These are phyloP conservation scores for Thaumetopoea pityocampa DNA, from an alignment of 1,140 invertebrate species.

Conservation along the genomic window DNA sequence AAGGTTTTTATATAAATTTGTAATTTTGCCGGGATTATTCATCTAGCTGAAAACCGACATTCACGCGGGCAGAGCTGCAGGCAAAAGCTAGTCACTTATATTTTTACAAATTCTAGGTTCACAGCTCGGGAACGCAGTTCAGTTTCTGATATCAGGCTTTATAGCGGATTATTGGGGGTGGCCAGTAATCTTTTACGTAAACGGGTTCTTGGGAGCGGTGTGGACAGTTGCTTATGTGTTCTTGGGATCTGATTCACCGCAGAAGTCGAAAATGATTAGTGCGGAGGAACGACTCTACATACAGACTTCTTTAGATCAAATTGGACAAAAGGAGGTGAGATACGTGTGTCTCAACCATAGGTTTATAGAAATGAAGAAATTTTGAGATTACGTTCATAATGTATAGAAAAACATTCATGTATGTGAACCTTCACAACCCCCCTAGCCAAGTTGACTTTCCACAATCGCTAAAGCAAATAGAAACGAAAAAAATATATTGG, in stretches of 20 bases:
- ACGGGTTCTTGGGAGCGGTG: constrained; percentile 77
- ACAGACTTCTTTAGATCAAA: constrained; percentile 57
- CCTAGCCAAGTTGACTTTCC: too few relatives aligned
- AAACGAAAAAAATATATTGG: too few relatives aligned
- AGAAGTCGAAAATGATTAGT: constrained; percentile 73
- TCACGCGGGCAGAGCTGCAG: too few relatives aligned
- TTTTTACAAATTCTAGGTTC: constrained; percentile 28
- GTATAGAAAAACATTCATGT: too few relatives aligned
- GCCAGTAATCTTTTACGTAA: constrained; percentile 83
- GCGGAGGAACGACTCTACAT: constrained; percentile 77
- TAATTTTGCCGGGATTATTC: too few relatives aligned
- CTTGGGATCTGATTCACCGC: constrained; percentile 79
- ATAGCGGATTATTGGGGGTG: constrained; percentile 76
- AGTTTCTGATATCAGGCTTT: constrained; percentile 48
- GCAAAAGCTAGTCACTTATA: too few relatives aligned
- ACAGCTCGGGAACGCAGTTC: constrained; percentile 42
- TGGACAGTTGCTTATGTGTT: constrained; percentile 78
- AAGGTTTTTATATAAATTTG: too few relatives aligned
- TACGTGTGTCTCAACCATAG: not conserved
- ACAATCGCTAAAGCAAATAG: too few relatives aligned
- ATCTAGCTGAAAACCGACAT: too few relatives aligned
- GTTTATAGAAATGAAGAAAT: too few relatives aligned
- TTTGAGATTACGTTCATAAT: too few relatives aligned
- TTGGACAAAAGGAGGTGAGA: constrained; percentile 47
- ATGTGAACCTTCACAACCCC: too few relatives aligned